Evolutionary conservation across 1,140 invertebrate species (phyloP).

Genomic region (Drosophila tani): DNA sequence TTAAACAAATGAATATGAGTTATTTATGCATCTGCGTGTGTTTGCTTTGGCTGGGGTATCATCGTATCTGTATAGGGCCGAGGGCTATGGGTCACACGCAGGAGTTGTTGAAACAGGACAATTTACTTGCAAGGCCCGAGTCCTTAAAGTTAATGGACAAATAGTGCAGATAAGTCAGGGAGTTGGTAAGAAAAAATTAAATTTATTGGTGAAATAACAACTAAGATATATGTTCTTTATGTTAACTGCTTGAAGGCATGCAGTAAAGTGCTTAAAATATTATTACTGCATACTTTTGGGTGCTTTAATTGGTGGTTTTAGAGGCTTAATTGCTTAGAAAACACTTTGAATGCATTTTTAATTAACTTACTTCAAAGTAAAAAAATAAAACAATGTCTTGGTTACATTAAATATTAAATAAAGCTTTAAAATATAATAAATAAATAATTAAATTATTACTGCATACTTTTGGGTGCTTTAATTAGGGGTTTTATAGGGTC

Average conservation of each 20-base stretch:
- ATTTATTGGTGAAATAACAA: conserved; percentile 12
- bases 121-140: conserved; percentile 52
- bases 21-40: conserved; percentile 55
- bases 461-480: neutral
- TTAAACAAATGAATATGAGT: conserved; percentile 53
- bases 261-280: neutral
- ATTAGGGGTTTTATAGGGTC: neutral
- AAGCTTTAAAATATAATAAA: too few species aligned
- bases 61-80: conserved; percentile 30
- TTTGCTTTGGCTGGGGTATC: conserved; percentile 31
- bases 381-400: too few species aligned
- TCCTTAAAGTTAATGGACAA: conserved; percentile 50
- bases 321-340: neutral
- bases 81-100: conserved; percentile 39
- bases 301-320: neutral
- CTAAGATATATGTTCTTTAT: neutral
- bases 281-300: too few species aligned
- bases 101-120: conserved; percentile 67
- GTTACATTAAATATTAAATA: too few species aligned
- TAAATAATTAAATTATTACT: too few species aligned
- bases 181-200: neutral
- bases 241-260: neutral
- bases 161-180: conserved; percentile 29
- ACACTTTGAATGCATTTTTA: too few species aligned
- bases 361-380: too few species aligned